Conservation (phyloP, 2,888 invertebrate species). For the Calameuta pallipes region DNA sequence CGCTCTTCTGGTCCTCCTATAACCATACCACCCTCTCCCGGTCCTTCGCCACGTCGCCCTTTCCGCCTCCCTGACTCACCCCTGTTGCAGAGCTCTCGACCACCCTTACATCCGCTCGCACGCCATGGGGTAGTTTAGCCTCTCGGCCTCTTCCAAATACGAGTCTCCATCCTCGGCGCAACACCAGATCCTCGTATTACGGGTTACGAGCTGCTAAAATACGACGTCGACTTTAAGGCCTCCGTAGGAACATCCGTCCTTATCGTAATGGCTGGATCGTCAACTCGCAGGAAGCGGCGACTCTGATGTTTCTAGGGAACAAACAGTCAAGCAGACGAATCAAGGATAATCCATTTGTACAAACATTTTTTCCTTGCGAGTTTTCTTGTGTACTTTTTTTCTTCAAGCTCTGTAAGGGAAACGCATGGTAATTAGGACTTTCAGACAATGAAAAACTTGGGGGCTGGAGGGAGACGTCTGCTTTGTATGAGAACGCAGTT, state of each 20-base stretch:
- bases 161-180: slow-evolving; percentile 31
- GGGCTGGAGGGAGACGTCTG: not conserved
- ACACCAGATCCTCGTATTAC: slow-evolving; percentile 17
- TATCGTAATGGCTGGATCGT: not conserved
- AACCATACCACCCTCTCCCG: slow-evolving; percentile 33
- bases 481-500: no score
- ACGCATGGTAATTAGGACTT: not conserved
- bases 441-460: not conserved
- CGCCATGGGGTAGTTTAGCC: slow-evolving; percentile 62
- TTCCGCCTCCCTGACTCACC: slow-evolving; percentile 16
- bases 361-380: not conserved
- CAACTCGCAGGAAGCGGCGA: not conserved
- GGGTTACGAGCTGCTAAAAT: not conserved
- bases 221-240: not conserved
- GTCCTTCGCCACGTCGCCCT: slow-evolving; percentile 26
- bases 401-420: not conserved
- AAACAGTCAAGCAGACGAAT: not conserved
- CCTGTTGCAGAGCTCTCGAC: slow-evolving; percentile 40
- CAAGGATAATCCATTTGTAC: not conserved
- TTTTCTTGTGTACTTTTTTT: not conserved
- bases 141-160: slow-evolving; percentile 40
- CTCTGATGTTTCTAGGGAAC: not conserved
- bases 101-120: slow-evolving; percentile 59
- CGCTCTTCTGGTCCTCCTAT: not conserved
- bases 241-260: not conserved